These are phyloP conservation scores for Cyaniris semiargus DNA, from an alignment of 2,888 invertebrate species.

Conservation along the genomic window DNA sequence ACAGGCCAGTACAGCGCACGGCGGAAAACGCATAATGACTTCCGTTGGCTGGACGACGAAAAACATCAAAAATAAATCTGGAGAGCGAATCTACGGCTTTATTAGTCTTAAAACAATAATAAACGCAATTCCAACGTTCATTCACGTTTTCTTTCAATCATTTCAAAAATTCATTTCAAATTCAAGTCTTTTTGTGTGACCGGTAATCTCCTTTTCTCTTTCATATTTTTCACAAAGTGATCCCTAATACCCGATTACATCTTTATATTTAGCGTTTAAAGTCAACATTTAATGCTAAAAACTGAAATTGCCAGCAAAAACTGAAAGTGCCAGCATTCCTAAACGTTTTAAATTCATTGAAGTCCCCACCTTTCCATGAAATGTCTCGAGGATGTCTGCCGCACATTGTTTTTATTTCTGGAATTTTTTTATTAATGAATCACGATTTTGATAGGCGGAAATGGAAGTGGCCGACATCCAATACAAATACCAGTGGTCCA, in stretches of 20 bases:
- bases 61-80: conserved; percentile 69
- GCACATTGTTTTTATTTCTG: conserved; percentile 24
- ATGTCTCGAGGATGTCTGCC: not conserved
- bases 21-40: conserved; percentile 78
- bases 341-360: conserved; percentile 20
- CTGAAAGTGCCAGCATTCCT: not conserved
- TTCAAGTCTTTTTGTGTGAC: not conserved
- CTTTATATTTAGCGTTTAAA: too few relatives aligned
- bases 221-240: not conserved
- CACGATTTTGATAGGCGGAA: conserved; percentile 34
- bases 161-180: too few relatives aligned
- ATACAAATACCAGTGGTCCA: conserved; percentile 35
- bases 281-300: too few relatives aligned
- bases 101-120: conserved; percentile 38
- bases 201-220: not conserved
- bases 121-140: not conserved
- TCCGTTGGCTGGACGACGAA: conserved; percentile 67
- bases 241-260: not conserved
- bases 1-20: conserved; percentile 65
- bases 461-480: conserved; percentile 33
- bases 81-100: conserved; percentile 43
- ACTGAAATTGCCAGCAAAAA: too few relatives aligned
- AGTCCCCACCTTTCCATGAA: conserved; percentile 14
- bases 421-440: conserved; percentile 29
- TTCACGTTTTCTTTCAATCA: too few relatives aligned